phyloP scores from a whole-genome alignment of 53 echinoderm and acorn worm genomes.

The Mesocentrotus franciscanus region DNA sequence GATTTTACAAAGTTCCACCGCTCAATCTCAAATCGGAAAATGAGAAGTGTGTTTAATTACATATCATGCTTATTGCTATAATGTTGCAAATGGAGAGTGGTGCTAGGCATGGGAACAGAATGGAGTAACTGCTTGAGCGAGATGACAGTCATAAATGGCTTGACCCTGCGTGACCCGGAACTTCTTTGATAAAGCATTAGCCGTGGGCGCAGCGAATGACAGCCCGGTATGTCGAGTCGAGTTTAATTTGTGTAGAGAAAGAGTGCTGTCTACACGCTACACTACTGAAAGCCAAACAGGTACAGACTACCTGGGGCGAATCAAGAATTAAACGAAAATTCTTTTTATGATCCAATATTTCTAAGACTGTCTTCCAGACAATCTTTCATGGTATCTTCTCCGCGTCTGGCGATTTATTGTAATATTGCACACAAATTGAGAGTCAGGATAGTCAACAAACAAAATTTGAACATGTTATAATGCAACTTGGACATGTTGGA shows the following conservation, averaged over 20 bases:
- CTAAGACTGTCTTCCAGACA: not conserved
- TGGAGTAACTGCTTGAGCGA: not conserved
- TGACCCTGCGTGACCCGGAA: constrained; percentile 61
- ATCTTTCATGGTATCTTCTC: not conserved
- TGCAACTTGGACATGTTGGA: too few species aligned
- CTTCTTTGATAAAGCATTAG: constrained; percentile 47
- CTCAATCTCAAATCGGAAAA: not conserved
- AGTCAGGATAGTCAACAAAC: too few species aligned
- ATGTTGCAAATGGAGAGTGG: not conserved
- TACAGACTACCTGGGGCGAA: not conserved
- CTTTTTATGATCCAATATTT: not conserved
- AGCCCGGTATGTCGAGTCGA: constrained; percentile 32
- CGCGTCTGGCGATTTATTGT: too few species aligned
- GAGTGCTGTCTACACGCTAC: constrained; percentile 32
- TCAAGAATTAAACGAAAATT: not conserved
- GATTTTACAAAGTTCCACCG: too few species aligned
- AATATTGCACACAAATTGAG: too few species aligned
- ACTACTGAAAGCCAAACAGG: not conserved
- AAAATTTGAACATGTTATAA: too few species aligned
- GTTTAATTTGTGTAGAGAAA: constrained; percentile 41
- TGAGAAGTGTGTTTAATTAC: not conserved
- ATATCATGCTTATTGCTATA: not conserved
- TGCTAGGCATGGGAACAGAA: not conserved
- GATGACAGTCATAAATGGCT: constrained; percentile 58
- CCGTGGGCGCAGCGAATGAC: constrained; percentile 59